These are phyloP conservation scores for Fregata magnificens DNA, from an alignment of 2,113 vertebrate genomes.

Conservation along the genomic window DNA sequence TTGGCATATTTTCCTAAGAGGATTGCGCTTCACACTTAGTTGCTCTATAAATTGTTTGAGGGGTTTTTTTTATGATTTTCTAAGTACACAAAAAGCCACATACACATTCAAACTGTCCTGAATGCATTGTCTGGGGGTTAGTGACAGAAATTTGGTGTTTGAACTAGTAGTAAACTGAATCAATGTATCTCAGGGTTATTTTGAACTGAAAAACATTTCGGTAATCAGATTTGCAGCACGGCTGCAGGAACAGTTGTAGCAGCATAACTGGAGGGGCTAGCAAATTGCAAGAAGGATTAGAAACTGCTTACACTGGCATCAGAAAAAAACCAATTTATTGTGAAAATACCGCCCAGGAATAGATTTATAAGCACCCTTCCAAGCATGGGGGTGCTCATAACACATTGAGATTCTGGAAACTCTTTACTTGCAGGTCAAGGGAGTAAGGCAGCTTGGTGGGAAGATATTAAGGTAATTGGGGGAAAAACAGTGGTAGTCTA, in stretches of 20 bases:
- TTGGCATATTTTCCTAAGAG: constrained; percentile 40
- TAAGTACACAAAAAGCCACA: fast-evolving
- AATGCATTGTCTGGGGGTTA: background rate
- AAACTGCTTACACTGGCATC: background rate
- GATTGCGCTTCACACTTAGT: constrained; percentile 27
- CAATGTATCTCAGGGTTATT: background rate
- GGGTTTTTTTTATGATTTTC: background rate
- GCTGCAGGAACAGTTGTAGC: background rate
- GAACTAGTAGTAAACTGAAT: background rate
- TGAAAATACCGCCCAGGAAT: background rate
- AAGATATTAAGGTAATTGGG: background rate
- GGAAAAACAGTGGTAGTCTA: background rate
- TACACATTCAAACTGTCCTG: background rate
- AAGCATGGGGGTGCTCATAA: background rate
- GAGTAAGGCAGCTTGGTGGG: background rate
- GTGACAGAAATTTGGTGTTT: background rate
- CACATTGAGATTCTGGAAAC: background rate
- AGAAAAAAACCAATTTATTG: background rate
- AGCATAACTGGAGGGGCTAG: background rate
- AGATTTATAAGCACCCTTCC: background rate
- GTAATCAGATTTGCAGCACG: background rate
- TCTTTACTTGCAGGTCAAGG: background rate
- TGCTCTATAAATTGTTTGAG: constrained; percentile 1
- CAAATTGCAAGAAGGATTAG: constrained; percentile 34
- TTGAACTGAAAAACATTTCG: background rate